Evolutionary conservation across 1,140 invertebrate genomes (phyloP), one percentile per base, ranked within the genome.

Genomic region (Zaprionus lachaisei): DNA sequence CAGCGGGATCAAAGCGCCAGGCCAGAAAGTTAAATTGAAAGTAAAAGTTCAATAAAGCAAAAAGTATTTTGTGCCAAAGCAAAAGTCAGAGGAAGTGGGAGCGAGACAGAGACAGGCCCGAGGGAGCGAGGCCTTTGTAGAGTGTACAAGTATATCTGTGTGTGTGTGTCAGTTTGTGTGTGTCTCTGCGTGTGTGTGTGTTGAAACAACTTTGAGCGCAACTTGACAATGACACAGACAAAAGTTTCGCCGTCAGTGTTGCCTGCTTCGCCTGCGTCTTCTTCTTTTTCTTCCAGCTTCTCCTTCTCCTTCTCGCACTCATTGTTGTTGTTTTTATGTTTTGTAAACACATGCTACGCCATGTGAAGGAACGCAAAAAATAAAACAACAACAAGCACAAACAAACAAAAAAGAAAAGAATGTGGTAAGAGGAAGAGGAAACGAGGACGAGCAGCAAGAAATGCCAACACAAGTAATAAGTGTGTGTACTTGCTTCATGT

Each of bases 31-130:
- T 90, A 85, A 90, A 90, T 89, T 84, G 85, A 90, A 89, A 90
- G 85, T 90, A 81, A 89, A 89, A 89, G 84, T 89, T 89, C 78
- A 87, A 87, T 89, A 87, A 79, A 78, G 84, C 81, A 81, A 79
- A 84, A 87, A 79, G 78, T 78, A 85, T 75, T 58, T 62, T 80
- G 44, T 73, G 79, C 57, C 72, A 72, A 70, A 64, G 51, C 49
- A 66, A 24, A 72, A 73, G 26, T 56, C 49, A 34, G 14, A 38
- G 24, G 17, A 1, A 26, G 20, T 34, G 20, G 3, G 37, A 38
- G n/a, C 38, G 61, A n/a, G 9, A 34, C 34, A 26, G 14, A 15
- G 34, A 6, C 24, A 47, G 12, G 7, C 14, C 49, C 11, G 31
- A 20, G 22, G 41, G 44, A 37, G 38, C n/a, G 1, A 15, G 22